Evolutionary conservation across 1,140 invertebrate species (phyloP), one percentile per base, ranked within the genome.

Genomic region (Asobara japonica): DNA sequence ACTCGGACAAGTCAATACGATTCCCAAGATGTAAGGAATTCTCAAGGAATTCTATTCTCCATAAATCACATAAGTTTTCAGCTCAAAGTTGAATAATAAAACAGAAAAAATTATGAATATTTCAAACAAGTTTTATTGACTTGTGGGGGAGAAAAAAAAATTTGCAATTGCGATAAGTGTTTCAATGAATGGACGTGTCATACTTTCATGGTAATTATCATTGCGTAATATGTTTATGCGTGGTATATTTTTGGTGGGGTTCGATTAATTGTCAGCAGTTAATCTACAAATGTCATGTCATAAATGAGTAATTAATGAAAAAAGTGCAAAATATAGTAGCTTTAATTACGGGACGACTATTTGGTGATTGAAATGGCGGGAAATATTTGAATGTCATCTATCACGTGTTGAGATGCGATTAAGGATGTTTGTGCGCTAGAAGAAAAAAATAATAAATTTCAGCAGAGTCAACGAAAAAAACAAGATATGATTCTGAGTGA

Each of bases 151-250:
- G 22, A 27, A 25, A 56, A 56, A 56, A 27, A 56, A 25, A 3
- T 10, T 2, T 4, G 20, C 2, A 20, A 56, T 56, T 56, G 51
- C 51, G 13, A 27, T 56, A 25, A 56, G 20, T 56, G 20, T 5
- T 2, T 56, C n/a, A 56, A 20, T 51, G 16, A 51, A 51, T 51
- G 45, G 18, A 51, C 45, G 16, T 51, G 45, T 51, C 45, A 51
- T 51, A 51, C 45, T 51, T 51, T 51, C 20, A 51, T 51, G 45
- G 45, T 20, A 51, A 51, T 51, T 51, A 51, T 51, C 20, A 16
- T 51, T 51, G 18, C 45, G 45, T 51, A 51, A 51, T 51, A 7
- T 16, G 31, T 36, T 36, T 36, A 5, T 18, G 18, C n/a, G 45
- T 18, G 18, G 20, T 51, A 7, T 51, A 16, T 18, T 20, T 51